phyloP scores from a whole-genome alignment of 2,888 invertebrate species.

The Brenthis daphne region DNA sequence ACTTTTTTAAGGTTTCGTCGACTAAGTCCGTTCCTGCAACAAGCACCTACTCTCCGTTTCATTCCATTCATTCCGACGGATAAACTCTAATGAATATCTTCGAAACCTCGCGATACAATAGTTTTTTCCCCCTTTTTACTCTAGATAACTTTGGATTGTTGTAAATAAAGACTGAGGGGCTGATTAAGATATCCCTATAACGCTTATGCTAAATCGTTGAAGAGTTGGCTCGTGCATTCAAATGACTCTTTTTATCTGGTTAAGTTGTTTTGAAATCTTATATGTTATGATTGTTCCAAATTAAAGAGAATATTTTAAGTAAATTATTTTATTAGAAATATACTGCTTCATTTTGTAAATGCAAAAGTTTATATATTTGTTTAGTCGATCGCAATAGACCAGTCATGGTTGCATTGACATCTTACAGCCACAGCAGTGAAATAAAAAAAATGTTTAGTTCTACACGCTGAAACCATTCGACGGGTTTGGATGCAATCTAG shows the following conservation, averaged over 20 bases:
- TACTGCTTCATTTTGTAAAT: not conserved
- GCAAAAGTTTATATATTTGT: no score
- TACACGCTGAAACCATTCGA: no score
- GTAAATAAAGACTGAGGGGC: conserved; percentile 46
- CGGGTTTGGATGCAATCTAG: no score
- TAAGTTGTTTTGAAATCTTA: not conserved
- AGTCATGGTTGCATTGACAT: no score
- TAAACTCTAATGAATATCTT: conserved; percentile 66
- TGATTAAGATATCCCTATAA: conserved; percentile 44
- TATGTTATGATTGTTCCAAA: conserved; percentile 11
- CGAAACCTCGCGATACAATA: conserved; percentile 48
- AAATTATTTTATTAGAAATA: conserved; percentile 11
- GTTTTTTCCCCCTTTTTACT: conserved; percentile 48
- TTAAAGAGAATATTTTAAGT: conserved; percentile 1
- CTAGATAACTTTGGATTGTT: conserved; percentile 46
- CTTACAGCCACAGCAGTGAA: no score
- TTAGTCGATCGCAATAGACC: no score
- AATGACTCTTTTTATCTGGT: conserved; percentile 21
- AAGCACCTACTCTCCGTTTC: conserved; percentile 58
- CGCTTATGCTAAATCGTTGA: conserved; percentile 32
- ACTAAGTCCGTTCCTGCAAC: conserved; percentile 49
- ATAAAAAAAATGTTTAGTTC: no score
- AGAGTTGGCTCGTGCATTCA: conserved; percentile 25
- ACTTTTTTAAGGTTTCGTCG: not conserved
- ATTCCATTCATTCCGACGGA: conserved; percentile 58